These are phyloP conservation scores for Isotomurus palustris DNA, from an alignment of 2,888 invertebrate genomes.

Conservation along the genomic window DNA sequence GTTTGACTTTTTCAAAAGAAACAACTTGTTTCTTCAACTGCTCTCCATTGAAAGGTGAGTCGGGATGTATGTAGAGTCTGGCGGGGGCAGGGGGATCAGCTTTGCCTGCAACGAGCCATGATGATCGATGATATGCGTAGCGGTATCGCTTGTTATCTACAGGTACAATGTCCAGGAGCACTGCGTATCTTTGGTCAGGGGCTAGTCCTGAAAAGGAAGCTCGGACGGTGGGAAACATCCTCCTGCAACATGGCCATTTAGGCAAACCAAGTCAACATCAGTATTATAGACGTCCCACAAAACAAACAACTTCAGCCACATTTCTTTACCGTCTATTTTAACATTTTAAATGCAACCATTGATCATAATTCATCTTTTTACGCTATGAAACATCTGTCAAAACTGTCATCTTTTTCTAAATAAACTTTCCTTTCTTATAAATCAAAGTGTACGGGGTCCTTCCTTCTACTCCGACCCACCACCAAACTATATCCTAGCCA, in stretches of 20 bases:
- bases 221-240: constrained; percentile 97
- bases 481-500: too few relatives aligned
- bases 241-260: constrained; percentile 57
- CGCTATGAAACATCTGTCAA: constrained; percentile 12
- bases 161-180: constrained; percentile 92
- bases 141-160: constrained; percentile 94
- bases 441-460: too few relatives aligned
- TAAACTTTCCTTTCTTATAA: too few relatives aligned
- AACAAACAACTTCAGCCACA: constrained; percentile 1
- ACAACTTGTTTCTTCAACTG: constrained; percentile 94
- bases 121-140: constrained; percentile 96
- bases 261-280: constrained; percentile 22
- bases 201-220: constrained; percentile 84
- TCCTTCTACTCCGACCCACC: too few relatives aligned
- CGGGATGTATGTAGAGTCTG: constrained; percentile 91
- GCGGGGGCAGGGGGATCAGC: constrained; percentile 94
- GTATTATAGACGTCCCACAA: constrained; percentile 8
- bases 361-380: constrained; percentile 22
- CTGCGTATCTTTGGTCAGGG: constrained; percentile 80
- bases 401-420: constrained; percentile 20
- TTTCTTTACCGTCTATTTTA: neutral
- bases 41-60: constrained; percentile 91
- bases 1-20: constrained; percentile 96
- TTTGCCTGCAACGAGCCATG: constrained; percentile 97
- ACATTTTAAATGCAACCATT: neutral